Conservation (phyloP, 2,797 vertebrate species). For the Sebastes oblongus region DNA sequence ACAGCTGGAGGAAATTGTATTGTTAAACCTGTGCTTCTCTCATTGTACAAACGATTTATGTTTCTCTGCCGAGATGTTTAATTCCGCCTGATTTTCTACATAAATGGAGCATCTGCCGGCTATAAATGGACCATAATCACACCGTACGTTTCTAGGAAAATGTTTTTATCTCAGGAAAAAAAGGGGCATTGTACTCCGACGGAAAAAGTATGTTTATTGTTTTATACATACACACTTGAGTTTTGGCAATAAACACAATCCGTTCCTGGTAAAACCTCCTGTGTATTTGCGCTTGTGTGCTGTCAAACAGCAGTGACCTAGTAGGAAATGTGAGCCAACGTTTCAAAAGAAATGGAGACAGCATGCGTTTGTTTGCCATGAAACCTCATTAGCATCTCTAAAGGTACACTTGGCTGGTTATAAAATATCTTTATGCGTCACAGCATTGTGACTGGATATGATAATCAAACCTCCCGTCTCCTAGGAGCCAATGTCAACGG, state of each 20-base stretch:
- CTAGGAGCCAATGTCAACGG: neutral
- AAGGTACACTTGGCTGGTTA: neutral
- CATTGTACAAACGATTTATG: too few species aligned
- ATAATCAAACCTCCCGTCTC: neutral
- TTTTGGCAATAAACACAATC: slow-evolving; percentile 59
- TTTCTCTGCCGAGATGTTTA: neutral
- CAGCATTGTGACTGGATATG: neutral
- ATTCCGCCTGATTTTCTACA: neutral
- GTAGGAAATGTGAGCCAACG: neutral
- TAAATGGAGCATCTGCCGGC: neutral
- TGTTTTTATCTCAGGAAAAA: slow-evolving; percentile 45
- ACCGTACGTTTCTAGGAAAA: neutral
- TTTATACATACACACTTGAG: neutral
- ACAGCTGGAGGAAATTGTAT: neutral
- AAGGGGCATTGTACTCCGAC: neutral
- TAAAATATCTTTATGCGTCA: neutral
- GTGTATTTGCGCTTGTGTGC: neutral
- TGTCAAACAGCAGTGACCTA: neutral
- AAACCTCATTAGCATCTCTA: neutral
- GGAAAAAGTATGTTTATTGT: neutral
- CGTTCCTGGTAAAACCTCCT: neutral
- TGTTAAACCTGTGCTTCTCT: neutral
- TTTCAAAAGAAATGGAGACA: neutral
- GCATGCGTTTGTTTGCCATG: neutral
- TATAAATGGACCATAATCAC: slow-evolving; percentile 14